Percentiles rank a stretch among this genome's conserved stretches.
Evolutionary conservation across 2,797 vertebrate genomes (phyloP).

Genomic region (Brotogeris chrysoptera): DNA sequence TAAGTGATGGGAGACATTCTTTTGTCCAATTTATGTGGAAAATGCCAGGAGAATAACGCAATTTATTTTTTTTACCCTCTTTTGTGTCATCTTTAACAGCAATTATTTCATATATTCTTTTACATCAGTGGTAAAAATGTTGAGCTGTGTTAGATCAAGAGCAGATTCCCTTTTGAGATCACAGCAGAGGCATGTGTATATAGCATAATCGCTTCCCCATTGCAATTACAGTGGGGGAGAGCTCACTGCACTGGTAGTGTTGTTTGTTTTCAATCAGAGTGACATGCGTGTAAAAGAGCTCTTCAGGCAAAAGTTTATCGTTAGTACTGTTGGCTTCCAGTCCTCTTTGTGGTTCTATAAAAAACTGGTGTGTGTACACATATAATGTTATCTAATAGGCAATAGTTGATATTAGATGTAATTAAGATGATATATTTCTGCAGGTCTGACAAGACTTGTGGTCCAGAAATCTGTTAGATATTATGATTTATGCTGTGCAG

Average conservation of each 20-base stretch:
- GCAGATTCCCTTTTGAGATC: not conserved
- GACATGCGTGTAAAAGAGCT: not conserved
- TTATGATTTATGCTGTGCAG: not conserved
- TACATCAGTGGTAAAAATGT: not conserved
- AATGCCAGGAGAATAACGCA: not conserved
- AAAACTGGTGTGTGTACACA: not conserved
- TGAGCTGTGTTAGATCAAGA: not conserved
- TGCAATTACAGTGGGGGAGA: not conserved
- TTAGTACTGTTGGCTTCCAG: not conserved
- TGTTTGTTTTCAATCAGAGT: not conserved
- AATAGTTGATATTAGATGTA: not conserved
- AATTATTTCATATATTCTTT: not conserved
- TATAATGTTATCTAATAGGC: not conserved
- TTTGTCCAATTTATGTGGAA: not conserved
- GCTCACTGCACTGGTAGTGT: no score
- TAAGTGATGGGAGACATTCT: not conserved
- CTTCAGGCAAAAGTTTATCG: not conserved
- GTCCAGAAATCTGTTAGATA: not conserved
- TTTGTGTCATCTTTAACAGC: not conserved
- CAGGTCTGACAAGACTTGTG: not conserved
- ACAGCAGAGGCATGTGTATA: not conserved
- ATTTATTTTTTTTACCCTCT: not conserved
- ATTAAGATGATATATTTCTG: not conserved
- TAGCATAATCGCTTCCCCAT: not conserved
- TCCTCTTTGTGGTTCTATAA: not conserved